A percentile compares a stretch with the other conserved stretches of the same genome.
These are phyloP conservation scores for Cnemophilus loriae DNA, from an alignment of 2,113 vertebrate species.

Conservation along the genomic window DNA sequence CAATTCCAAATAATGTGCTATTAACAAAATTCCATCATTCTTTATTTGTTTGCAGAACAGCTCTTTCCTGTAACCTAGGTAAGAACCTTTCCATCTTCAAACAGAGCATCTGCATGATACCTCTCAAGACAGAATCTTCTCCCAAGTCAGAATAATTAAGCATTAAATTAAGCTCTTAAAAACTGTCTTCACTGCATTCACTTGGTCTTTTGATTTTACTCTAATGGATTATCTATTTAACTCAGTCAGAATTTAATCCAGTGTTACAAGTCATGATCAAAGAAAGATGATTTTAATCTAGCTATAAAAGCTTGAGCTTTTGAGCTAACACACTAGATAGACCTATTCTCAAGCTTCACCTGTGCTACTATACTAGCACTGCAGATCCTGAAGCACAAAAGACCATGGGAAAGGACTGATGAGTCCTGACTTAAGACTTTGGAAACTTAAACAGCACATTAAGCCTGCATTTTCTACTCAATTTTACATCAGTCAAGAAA, in stretches of 20 bases:
- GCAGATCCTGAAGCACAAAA: background rate
- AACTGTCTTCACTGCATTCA: background rate
- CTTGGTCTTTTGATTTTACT: background rate
- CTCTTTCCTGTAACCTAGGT: background rate
- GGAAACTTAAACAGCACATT: background rate
- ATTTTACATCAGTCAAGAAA: background rate
- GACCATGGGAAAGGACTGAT: rapidly evolving
- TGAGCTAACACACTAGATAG: background rate
- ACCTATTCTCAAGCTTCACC: background rate
- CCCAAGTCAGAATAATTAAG: background rate
- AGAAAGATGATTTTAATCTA: slow-evolving; percentile 12
- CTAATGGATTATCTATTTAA: background rate
- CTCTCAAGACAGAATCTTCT: background rate
- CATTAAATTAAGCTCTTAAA: background rate
- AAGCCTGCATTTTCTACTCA: background rate
- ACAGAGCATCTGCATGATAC: background rate
- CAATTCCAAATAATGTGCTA: background rate
- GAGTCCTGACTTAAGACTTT: background rate
- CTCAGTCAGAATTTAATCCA: background rate
- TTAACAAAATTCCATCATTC: background rate
- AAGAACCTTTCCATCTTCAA: background rate
- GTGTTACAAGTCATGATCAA: background rate
- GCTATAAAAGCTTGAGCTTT: background rate
- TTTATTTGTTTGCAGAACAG: background rate
- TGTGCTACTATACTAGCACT: background rate